These are phyloP conservation scores for Todiramphus chloris DNA, from an alignment of 2,113 vertebrate species.

Conservation along the genomic window DNA sequence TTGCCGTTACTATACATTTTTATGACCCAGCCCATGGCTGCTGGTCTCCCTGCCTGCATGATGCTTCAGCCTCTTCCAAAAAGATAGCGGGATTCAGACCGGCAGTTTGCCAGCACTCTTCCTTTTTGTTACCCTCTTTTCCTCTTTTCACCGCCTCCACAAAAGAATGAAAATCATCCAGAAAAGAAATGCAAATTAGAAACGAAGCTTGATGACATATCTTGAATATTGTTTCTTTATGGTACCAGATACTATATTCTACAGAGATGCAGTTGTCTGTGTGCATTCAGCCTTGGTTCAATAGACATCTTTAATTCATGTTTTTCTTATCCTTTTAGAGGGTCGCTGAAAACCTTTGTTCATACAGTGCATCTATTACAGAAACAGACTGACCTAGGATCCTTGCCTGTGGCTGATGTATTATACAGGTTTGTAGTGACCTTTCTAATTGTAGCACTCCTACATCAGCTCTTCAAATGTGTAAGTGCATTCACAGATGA, in stretches of 20 bases:
- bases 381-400: constrained; percentile 94
- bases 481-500: background rate
- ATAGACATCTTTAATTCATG: constrained; percentile 37
- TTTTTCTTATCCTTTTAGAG: constrained; percentile 81
- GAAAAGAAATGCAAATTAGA: background rate
- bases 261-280: background rate
- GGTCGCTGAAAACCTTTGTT: constrained; percentile 98
- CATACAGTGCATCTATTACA: constrained; percentile 97
- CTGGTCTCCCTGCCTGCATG: background rate
- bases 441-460: background rate
- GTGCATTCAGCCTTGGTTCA: background rate
- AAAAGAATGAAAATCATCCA: background rate
- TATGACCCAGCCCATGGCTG: background rate
- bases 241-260: background rate
- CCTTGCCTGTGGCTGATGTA: constrained; percentile 95
- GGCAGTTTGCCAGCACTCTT: background rate
- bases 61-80: background rate
- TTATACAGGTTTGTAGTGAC: constrained; percentile 88
- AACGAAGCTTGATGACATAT: background rate
- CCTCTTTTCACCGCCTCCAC: background rate
- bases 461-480: background rate
- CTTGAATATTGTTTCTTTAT: background rate
- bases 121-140: background rate
- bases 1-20: background rate
- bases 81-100: background rate